Conservation (phyloP, 2,797 vertebrate species). For the Tokudaia muenninki region DNA sequence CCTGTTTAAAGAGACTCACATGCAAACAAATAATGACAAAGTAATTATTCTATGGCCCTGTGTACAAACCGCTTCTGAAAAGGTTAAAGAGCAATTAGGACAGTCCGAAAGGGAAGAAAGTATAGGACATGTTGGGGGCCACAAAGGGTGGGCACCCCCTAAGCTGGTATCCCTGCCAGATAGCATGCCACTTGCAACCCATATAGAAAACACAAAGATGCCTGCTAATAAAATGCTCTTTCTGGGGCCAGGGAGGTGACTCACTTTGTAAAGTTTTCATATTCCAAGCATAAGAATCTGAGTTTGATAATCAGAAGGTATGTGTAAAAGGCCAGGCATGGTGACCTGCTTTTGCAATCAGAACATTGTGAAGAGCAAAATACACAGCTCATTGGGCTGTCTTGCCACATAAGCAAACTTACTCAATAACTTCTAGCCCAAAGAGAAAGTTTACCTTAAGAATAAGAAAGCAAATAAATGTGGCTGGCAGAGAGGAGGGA, state of each 20-base stretch:
- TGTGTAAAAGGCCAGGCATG: no score
- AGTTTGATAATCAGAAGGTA: neutral
- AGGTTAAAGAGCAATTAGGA: neutral
- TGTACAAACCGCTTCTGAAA: conserved; percentile 14
- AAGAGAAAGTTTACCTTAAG: neutral
- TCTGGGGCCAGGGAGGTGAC: neutral
- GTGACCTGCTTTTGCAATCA: neutral
- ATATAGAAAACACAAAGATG: neutral
- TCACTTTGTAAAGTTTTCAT: neutral
- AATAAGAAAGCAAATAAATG: neutral
- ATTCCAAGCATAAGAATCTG: neutral
- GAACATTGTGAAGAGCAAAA: neutral
- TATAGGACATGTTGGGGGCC: rapidly evolving
- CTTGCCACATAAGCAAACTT: neutral
- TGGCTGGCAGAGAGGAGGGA: neutral
- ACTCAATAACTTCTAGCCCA: neutral
- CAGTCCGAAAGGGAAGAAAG: neutral
- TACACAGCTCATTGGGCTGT: neutral
- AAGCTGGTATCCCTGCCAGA: neutral
- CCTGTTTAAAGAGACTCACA: neutral
- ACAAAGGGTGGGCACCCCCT: neutral
- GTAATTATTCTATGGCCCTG: neutral
- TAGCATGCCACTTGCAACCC: neutral
- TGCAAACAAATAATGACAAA: neutral
- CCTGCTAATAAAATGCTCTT: neutral